A percentile compares a stretch with the other conserved stretches of the same genome.
These are phyloP conservation scores for Drosophila kurseongensis DNA, from an alignment of 1,140 invertebrate species.

Conservation along the genomic window DNA sequence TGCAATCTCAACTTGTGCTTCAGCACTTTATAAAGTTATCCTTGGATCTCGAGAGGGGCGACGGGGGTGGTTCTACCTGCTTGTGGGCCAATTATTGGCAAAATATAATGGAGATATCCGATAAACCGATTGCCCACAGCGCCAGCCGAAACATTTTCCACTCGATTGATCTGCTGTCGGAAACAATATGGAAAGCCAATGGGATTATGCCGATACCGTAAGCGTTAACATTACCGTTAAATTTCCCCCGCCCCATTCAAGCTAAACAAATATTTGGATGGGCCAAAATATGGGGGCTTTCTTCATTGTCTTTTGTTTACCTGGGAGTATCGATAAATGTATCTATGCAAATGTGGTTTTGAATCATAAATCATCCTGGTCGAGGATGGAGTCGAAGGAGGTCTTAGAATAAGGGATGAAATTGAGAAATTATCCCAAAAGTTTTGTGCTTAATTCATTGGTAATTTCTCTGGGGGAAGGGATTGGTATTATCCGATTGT, in stretches of 20 bases:
- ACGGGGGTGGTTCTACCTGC: not conserved
- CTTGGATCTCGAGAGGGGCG: not conserved
- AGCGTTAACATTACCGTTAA: constrained; percentile 23
- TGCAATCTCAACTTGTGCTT: constrained; percentile 55
- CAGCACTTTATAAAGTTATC: constrained; percentile 59
- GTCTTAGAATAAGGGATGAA: not conserved
- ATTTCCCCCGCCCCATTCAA: not conserved
- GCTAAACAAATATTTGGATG: constrained; percentile 30
- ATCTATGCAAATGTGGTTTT: constrained; percentile 43
- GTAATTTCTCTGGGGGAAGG: constrained; percentile 28
- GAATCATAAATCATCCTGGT: constrained; percentile 42
- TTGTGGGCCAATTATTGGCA: constrained; percentile 48
- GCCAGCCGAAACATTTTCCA: constrained; percentile 32
- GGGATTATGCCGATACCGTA: constrained; percentile 27
- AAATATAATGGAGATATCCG: constrained; percentile 47
- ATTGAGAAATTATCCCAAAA: constrained; percentile 45
- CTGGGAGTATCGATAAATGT: constrained; percentile 37
- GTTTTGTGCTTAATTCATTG: constrained; percentile 46
- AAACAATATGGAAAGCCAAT: constrained; percentile 39
- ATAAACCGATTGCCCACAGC: constrained; percentile 38
- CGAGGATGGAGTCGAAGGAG: not conserved
- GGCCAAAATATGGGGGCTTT: constrained; percentile 8
- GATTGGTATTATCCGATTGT: constrained; percentile 49
- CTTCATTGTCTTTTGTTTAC: constrained; percentile 32
- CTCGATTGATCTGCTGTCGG: constrained; percentile 50